Evolutionary conservation across 1,140 invertebrate genomes (phyloP), one percentile per base, ranked within the genome.

Genomic region (Sycophila sp.): DNA sequence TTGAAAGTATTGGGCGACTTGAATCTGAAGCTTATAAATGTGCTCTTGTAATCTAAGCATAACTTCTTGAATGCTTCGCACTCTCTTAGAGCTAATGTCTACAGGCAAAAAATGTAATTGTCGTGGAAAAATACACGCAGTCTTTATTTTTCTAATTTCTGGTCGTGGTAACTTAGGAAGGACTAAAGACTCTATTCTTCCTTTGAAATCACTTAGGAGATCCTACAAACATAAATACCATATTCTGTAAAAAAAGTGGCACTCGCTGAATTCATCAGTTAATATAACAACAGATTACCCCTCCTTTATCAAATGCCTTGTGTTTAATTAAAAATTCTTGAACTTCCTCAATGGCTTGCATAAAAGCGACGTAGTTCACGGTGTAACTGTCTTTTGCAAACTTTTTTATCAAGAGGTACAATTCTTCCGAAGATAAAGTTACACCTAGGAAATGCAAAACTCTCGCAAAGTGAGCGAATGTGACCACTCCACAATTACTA

Each of bases 341-440:
- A 8, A 82, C 75, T 24, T 87, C 77, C 65, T 87, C 84, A 11
- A 91, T 81, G 1, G 88, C 87, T 30, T 89, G 87, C 0, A 93
- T 77, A 75, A 93, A 93, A 19, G 91, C 91, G 13, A 92, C 87
- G 76, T 93, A 93, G 81, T 93, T 92, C 0, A 93, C 77, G 7
- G 91, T 90, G 78, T 92, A 93, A 2, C 88, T 88, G 79, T 92
- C 89, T 73, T 91, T 92, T 63, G 91, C 86, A 76, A 91, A 93
- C 73, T 89, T 88, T 42, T 91, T 90, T 15, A 92, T 85, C 0
- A 93, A 81, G 5, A 93, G 79, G 72, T 89, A 85, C 76, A 92
- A 92, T 79, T 93, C 92, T 11, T 90, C 87, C 1, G 89, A 82
- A 0, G 88, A 89, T 4, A 93, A 78, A 2, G 89, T 81, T 40